Evolutionary conservation across 2,888 invertebrate species (phyloP), one percentile per base, ranked within the genome.

Genomic region (Acanthoscelides obtectus): DNA sequence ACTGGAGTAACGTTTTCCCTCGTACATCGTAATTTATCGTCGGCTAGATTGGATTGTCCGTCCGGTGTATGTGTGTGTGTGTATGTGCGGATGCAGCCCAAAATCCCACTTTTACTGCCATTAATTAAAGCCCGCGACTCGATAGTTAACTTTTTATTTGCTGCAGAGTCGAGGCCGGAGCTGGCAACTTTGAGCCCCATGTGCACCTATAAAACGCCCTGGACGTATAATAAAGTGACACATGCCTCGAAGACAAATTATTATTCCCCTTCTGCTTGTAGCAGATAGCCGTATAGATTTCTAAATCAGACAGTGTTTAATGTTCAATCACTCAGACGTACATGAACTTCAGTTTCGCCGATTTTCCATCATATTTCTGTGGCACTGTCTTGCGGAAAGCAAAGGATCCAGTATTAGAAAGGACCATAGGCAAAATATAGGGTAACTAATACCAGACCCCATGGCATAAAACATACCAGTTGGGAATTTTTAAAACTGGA

Each of bases 101-200:
- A 81, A 81, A 83, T 81, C 83, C 83, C 81, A 79, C 80, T 83
- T 84, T 84, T 82, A 84, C 83, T 80, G 80, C 81, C 83, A 84
- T 85, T 84, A 85, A 85, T 85, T 84, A 84, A 84, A 81, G 22
- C 68, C 22, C 76, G 69, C 74, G 74, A 72, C 72, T 45, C 45
- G 75, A 81, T 81, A 80, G 82, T 83, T 82, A 82, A 83, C 82
- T 83, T 82, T 83, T 83, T 63, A 69, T 69, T 69, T 64, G 21
- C 69, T 21, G 45, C 45, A 45, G 45, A 12, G 17, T 1, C 45
- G 45, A 45, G 45, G 45, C 45, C 12, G 63, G 21, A 64, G 64
- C 68, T 25, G 25, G 25, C 68, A 27, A 27, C 22, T 27, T 22
- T 68, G 45, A 45, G 45, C 45, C 3, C 45, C 45, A 45, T 45